Conservation (phyloP, 2,888 invertebrate species). For the Acanthosoma haemorrhoidale region DNA sequence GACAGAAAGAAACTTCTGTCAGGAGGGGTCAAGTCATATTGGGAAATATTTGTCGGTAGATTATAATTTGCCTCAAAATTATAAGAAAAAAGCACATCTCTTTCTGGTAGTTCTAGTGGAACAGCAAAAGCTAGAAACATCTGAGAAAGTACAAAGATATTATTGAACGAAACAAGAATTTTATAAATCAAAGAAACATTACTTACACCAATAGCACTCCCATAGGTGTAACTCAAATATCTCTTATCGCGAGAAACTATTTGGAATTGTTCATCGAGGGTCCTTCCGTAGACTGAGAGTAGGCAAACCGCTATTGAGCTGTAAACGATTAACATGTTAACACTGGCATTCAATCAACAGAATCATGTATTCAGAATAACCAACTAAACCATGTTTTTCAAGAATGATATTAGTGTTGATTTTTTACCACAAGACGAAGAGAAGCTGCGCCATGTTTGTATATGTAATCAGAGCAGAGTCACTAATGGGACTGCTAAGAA, state of each 20-base stretch:
- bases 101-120: constrained; percentile 42
- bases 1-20: constrained; percentile 22
- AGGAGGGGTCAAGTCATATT: constrained; percentile 37
- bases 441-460: constrained; percentile 13
- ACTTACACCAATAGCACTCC: constrained; percentile 42
- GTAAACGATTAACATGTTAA: too few relatives aligned
- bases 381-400: too few relatives aligned
- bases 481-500: neutral
- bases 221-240: constrained; percentile 40
- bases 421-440: neutral
- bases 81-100: constrained; percentile 43
- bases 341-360: too few relatives aligned
- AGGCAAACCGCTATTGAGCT: neutral
- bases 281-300: neutral
- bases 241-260: constrained; percentile 38
- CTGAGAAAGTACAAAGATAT: constrained; percentile 35
- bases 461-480: neutral
- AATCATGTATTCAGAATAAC: too few relatives aligned
- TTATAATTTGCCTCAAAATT: constrained; percentile 44
- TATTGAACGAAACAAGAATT: neutral
- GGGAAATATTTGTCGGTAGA: constrained; percentile 42
- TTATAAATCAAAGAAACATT: neutral
- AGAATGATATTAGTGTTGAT: too few relatives aligned
- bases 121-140: constrained; percentile 43
- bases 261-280: constrained; percentile 35